Conservation (phyloP, 2,888 invertebrate genomes). For the Eretmocerus hayati region DNA sequence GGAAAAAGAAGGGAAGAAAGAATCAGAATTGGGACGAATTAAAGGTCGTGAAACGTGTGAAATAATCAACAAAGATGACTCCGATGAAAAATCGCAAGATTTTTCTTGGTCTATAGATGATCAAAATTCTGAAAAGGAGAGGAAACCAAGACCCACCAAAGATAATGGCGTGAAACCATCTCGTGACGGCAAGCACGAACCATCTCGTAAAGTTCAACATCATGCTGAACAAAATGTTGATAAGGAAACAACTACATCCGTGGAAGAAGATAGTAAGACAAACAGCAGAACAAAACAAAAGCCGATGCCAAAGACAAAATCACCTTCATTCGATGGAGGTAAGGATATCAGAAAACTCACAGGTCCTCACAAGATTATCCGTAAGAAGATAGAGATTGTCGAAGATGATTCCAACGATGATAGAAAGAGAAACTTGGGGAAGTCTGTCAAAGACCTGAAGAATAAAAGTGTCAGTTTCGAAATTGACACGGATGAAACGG, state of each 20-base stretch:
- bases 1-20: background rate
- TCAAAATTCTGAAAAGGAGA: background rate
- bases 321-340: background rate
- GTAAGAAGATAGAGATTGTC: background rate
- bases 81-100: background rate
- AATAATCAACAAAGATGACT: background rate
- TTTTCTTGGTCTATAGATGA: too few species aligned
- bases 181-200: too few species aligned
- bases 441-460: too few species aligned
- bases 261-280: background rate
- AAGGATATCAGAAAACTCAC: conserved; percentile 4
- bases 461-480: background rate
- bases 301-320: background rate
- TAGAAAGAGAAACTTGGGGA: too few species aligned
- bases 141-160: background rate
- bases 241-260: background rate
- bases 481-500: background rate
- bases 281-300: background rate
- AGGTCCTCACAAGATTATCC: conserved; percentile 7
- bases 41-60: too few species aligned
- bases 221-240: too few species aligned
- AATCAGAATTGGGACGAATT: too few species aligned
- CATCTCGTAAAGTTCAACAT: too few species aligned
- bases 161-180: background rate
- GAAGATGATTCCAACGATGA: background rate